phyloP scores from a whole-genome alignment of 2,113 vertebrate genomes.

The Saguinus imperator region DNA sequence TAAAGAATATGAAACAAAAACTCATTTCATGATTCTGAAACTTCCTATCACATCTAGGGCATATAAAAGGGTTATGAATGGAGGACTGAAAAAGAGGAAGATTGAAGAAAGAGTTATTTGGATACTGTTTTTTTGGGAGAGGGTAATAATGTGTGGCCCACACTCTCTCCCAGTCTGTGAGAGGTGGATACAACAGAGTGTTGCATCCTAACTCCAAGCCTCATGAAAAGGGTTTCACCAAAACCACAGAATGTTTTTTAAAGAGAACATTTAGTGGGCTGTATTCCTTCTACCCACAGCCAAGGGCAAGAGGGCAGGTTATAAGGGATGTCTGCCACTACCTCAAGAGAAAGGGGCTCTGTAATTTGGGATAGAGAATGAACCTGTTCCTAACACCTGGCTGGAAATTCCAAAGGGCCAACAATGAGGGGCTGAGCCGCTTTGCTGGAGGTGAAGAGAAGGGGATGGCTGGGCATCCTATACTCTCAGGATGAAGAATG shows the following conservation, averaged over 20 bases:
- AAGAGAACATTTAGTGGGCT: neutral
- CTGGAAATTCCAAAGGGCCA: neutral
- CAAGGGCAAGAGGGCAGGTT: neutral
- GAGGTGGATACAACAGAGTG: neutral
- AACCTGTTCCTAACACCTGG: neutral
- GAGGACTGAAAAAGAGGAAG: neutral
- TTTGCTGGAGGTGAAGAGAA: neutral
- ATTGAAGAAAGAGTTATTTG: neutral
- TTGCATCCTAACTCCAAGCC: neutral
- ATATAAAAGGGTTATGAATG: neutral
- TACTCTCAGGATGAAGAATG: neutral
- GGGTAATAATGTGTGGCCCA: neutral
- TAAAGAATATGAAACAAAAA: neutral
- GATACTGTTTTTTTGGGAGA: neutral
- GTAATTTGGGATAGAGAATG: neutral
- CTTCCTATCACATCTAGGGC: neutral
- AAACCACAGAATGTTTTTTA: neutral
- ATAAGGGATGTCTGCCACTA: neutral
- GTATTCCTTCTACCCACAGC: neutral
- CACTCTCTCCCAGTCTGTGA: neutral
- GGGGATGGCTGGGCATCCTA: neutral
- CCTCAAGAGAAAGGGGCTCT: neutral
- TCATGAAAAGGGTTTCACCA: neutral
- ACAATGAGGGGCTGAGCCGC: neutral
- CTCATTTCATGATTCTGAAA: neutral